A percentile compares a stretch with the other conserved stretches of the same genome.
These are phyloP conservation scores for Zoanthus solanderi DNA, from an alignment of 92 coral and sea anemone species.

Conservation along the genomic window DNA sequence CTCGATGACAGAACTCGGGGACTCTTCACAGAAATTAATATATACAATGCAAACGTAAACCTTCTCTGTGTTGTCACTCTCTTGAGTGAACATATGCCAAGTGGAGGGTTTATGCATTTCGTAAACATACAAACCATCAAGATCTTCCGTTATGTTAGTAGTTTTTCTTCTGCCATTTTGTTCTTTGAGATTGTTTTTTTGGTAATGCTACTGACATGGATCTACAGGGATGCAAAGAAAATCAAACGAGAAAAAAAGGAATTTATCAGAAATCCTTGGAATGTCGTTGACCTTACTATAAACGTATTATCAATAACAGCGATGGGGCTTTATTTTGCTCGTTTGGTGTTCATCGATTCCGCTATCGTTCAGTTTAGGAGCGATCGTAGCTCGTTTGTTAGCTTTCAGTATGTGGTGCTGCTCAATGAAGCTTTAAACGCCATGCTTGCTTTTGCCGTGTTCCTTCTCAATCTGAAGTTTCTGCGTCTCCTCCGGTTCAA, in stretches of 20 bases:
- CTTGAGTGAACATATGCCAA: constrained; percentile 79
- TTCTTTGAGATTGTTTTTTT: constrained; percentile 80
- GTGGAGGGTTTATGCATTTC: constrained; percentile 73
- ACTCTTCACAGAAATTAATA: constrained; percentile 81
- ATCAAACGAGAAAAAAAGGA: constrained; percentile 59
- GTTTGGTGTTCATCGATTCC: constrained; percentile 66
- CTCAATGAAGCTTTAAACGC: constrained; percentile 73
- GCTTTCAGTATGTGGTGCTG: constrained; percentile 91
- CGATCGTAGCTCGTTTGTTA: constrained; percentile 77
- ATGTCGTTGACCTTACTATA: constrained; percentile 73
- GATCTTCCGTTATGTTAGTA: constrained; percentile 81
- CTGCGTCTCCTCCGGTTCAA: constrained; percentile 89
- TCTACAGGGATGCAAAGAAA: constrained; percentile 83
- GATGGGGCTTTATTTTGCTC: constrained; percentile 79
- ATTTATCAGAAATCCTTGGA: constrained; percentile 81
- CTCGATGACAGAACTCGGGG: constrained; percentile 87
- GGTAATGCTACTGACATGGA: constrained; percentile 71
- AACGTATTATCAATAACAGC: constrained; percentile 69
- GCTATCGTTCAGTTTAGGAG: constrained; percentile 71
- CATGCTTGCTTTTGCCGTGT: constrained; percentile 72
- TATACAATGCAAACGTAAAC: constrained; percentile 84
- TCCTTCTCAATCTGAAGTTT: constrained; percentile 84
- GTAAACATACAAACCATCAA: constrained; percentile 82
- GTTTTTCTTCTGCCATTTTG: constrained; percentile 80
- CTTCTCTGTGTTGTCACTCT: constrained; percentile 84